Evolutionary conservation across 2,113 vertebrate genomes (phyloP).

Genomic region (Scomber scombrus): DNA sequence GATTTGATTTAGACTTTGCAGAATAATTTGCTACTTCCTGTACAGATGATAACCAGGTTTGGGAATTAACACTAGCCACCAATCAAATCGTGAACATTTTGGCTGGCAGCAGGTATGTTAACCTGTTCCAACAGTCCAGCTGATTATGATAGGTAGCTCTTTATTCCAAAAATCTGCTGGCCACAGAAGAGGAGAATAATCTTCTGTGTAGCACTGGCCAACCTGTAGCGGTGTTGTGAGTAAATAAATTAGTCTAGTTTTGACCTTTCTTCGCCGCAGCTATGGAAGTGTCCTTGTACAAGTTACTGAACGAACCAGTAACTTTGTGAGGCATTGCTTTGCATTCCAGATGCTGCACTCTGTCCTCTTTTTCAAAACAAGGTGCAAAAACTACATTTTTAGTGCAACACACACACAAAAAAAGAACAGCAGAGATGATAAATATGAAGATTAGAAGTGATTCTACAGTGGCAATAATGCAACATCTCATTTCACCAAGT

Average conservation of each 20-base stretch:
- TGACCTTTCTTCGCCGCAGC: background rate
- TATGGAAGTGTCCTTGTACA: slow-evolving; percentile 27
- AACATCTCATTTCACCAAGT: background rate
- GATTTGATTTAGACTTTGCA: background rate
- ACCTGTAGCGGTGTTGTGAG: background rate
- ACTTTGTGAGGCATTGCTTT: background rate
- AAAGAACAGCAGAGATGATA: background rate
- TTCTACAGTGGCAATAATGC: background rate
- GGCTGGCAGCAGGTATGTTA: background rate
- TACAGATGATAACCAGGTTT: background rate
- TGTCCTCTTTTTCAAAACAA: background rate
- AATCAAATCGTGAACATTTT: background rate
- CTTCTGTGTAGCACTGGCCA: background rate
- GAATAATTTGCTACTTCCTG: slow-evolving; percentile 11
- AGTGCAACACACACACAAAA: slow-evolving; percentile 1
- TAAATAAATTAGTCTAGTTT: slow-evolving; percentile 1
- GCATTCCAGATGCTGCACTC: background rate
- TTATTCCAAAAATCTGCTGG: background rate
- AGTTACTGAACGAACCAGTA: background rate
- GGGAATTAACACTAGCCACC: background rate
- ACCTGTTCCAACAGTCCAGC: background rate
- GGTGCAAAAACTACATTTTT: background rate
- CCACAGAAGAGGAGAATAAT: background rate
- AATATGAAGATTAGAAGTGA: background rate
- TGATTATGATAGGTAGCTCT: background rate